phyloP scores from a whole-genome alignment of 37 sponge, comb jelly and placozoan species.

The Eunapius fragilis region DNA sequence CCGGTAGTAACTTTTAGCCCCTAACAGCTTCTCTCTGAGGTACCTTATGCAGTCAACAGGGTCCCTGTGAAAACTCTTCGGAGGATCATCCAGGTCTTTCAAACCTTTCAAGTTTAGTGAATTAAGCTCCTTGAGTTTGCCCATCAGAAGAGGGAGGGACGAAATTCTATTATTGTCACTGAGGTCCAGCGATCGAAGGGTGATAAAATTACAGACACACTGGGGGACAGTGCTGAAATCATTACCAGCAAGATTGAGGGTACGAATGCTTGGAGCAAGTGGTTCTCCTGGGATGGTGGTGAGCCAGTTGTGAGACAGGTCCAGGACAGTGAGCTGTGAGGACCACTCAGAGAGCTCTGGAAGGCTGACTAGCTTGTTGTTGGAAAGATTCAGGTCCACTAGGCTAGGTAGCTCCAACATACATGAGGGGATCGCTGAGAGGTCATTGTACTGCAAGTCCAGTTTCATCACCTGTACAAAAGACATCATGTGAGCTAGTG shows the following conservation, averaged over 20 bases:
- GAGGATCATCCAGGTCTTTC: slow-evolving; percentile 86
- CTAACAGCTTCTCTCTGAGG: slow-evolving; percentile 79
- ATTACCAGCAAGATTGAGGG: slow-evolving; percentile 78
- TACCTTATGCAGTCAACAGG: slow-evolving; percentile 72
- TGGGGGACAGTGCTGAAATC: slow-evolving; percentile 70
- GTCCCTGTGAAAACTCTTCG: slow-evolving; percentile 48
- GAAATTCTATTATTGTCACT: slow-evolving; percentile 74
- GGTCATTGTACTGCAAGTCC: slow-evolving; percentile 75
- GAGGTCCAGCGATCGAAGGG: slow-evolving; percentile 63
- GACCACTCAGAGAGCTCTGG: slow-evolving; percentile 82
- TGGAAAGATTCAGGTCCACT: slow-evolving; percentile 76
- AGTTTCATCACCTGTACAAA: slow-evolving; percentile 57
- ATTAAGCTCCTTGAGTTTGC: slow-evolving; percentile 58
- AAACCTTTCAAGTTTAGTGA: slow-evolving; percentile 52
- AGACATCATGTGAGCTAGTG: no score
- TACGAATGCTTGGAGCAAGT: slow-evolving; percentile 65
- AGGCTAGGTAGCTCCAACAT: slow-evolving; percentile 84
- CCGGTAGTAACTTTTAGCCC: slow-evolving; percentile 74
- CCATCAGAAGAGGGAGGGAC: slow-evolving; percentile 78
- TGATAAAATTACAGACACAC: slow-evolving; percentile 80
- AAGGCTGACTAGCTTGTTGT: slow-evolving; percentile 73
- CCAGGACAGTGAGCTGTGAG: slow-evolving; percentile 66
- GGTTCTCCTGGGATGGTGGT: slow-evolving; percentile 61
- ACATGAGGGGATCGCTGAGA: slow-evolving; percentile 67
- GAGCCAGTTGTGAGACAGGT: slow-evolving; percentile 81